phyloP scores from a whole-genome alignment of 2,888 invertebrate genomes.

The Acleris literana region DNA sequence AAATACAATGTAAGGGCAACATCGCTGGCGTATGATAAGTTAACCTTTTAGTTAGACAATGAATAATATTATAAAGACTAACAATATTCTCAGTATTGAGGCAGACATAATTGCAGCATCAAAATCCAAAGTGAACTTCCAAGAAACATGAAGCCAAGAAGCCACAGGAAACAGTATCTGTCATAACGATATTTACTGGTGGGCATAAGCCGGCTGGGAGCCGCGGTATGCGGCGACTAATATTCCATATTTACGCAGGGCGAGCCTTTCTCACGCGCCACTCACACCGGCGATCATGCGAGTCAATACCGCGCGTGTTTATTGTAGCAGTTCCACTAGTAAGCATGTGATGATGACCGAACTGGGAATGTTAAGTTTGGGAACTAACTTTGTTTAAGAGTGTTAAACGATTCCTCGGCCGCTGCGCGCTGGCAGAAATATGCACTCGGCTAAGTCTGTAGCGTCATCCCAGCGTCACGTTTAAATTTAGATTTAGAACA shows the following conservation, averaged over 20 bases:
- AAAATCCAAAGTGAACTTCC: background rate
- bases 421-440: slow-evolving; percentile 61
- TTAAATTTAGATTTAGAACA: slow-evolving; percentile 70
- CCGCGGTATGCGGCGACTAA: slow-evolving; percentile 46
- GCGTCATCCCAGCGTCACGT: slow-evolving; percentile 62
- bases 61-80: background rate
- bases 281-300: slow-evolving; percentile 58
- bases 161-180: slow-evolving; percentile 31
- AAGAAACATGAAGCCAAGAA: slow-evolving; percentile 3
- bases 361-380: slow-evolving; percentile 34
- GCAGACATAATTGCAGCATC: background rate
- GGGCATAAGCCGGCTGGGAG: slow-evolving; percentile 45
- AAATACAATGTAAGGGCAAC: slow-evolving; percentile 26
- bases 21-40: slow-evolving; percentile 12
- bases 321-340: slow-evolving; percentile 61
- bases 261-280: slow-evolving; percentile 68
- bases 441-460: slow-evolving; percentile 48
- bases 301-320: slow-evolving; percentile 65
- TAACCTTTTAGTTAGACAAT: slow-evolving; percentile 10
- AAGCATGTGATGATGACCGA: slow-evolving; percentile 43
- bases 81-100: background rate
- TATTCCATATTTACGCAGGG: slow-evolving; percentile 69
- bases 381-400: slow-evolving; percentile 20
- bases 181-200: slow-evolving; percentile 36
- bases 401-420: slow-evolving; percentile 16